phyloP scores from a whole-genome alignment of 2,113 vertebrate species.

The Psilopsiagon aymara region DNA sequence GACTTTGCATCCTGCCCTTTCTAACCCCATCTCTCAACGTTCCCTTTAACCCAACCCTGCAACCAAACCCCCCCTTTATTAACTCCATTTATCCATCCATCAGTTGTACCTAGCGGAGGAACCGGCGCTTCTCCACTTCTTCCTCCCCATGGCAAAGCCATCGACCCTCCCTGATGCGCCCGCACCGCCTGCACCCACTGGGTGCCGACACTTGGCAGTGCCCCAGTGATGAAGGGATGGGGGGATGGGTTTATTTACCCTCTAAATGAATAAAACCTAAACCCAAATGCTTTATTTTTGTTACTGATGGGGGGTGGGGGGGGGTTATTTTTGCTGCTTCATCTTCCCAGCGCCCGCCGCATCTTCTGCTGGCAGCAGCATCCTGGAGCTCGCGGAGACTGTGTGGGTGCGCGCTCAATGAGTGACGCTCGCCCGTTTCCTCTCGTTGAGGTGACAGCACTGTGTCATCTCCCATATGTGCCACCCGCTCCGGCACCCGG shows the following conservation, averaged over 20 bases:
- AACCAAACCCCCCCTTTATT: background rate
- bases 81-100: background rate
- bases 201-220: background rate
- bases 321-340: background rate
- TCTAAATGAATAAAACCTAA: background rate
- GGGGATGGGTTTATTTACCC: conserved; percentile 59
- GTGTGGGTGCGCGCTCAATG: background rate
- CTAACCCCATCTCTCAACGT: background rate
- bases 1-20: background rate
- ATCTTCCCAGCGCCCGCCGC: background rate
- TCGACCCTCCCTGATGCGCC: background rate
- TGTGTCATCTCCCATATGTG: conserved; percentile 23
- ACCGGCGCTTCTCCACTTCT: background rate
- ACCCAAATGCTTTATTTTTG: conserved; percentile 60
- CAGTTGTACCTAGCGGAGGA: background rate
- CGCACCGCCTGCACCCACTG: conserved; percentile 37
- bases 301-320: background rate
- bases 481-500: background rate
- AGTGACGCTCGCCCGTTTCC: background rate
- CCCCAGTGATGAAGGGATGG: conserved; percentile 34
- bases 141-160: background rate
- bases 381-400: background rate
- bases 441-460: conserved; percentile 7
- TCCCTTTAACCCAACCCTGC: background rate
- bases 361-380: background rate